Evolutionary conservation across 1,140 invertebrate species (phyloP), one percentile per base, ranked within the genome.

Genomic region (Drosophila saltans): DNA sequence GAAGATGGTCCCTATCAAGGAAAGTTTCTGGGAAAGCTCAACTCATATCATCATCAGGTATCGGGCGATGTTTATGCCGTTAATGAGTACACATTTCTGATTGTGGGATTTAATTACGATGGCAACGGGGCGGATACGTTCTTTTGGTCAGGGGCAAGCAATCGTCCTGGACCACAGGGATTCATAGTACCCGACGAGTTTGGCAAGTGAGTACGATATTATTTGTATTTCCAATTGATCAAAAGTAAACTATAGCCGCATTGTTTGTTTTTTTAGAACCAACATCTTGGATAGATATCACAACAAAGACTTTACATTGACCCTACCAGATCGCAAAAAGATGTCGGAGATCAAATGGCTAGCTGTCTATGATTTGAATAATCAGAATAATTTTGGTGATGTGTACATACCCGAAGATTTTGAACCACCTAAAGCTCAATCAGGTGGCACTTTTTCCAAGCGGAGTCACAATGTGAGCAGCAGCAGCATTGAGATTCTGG

Each of bases 381-480:
- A 94, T 83, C 96, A 97, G 93, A 97, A 97, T 90, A 95, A 97
- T 24, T 98, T 97, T 92, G 97, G 96, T 0, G 97, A 98, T 92
- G 95, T 98, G 33, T 97, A 96, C 81, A 96, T 98, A 75, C 97
- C 97, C 0, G 97, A 98, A 79, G 97, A 97, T 64, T 98, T 98
- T 91, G 96, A 97, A 82, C 96, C 97, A n/a, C 97, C 97, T 0
- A 93, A 94, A 11, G 93, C 95, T 1, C 96, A 97, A 76, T 94
- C 93, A 56, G 94, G 97, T 3, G 95, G 95, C 0, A 95, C 96
- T 66, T 92, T 98, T 0, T 95, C 94, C 0, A 94, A 94, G 66
- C 94, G 94, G 75, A 95, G 94, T 1, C 95, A 97, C 86, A 94
- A 94, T 36, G 95, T 97, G 0, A 94, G 94, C 43, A 96, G 96